Base-by-base conservation (phyloP, 2,888 invertebrate species). In the Athripsodes cinereus region DNA sequence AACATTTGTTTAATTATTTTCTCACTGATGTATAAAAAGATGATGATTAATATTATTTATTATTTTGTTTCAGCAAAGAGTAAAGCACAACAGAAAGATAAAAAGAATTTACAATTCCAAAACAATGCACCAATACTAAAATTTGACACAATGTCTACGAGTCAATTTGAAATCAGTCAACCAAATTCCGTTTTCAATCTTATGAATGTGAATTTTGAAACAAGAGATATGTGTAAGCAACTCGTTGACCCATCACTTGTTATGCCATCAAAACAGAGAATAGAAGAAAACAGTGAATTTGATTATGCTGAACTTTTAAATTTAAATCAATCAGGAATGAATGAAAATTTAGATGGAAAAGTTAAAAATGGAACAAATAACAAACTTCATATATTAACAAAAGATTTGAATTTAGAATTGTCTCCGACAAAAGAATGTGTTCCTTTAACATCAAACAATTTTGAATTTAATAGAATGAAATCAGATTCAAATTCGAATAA, bases 81-180 rank as follows among this genome's bases (percentile, higher is more conserved):
- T 16, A 26, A 22, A 16, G 22, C n/a, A 44, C 35, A 26, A 26
- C 5, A 26, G 5, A 26, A 26, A 13, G 5, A 22, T 10, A 50
- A 16, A n/a, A 16, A 50, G 16, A 40, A 40, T 8, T 2, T 40
- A 13, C 16, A 2, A 13, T 40, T 40, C 3, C n/a, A 40, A 3
- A 16, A 40, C 16, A 16, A 40, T 13, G n/a, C 50, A 1, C 13
- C 58, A 20, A 44, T 58, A 26, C 18, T 58, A 8, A 54, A 51
- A 40, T 59, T 55, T 16, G 52, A 59, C 26, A 52, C 31, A 11
- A 50, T 59, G 1, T 22, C 59, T 16, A 34, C 58, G 13, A 58
- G 55, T 13, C 58, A 59, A 52, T 35, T 59, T 21, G 59, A 59
- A 47, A 59, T 52, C 22, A 58, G 53, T 19, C 58, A 51, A 58